Evolutionary conservation across 2,888 invertebrate species (phyloP).

Genomic region (Drosophila ustulata): DNA sequence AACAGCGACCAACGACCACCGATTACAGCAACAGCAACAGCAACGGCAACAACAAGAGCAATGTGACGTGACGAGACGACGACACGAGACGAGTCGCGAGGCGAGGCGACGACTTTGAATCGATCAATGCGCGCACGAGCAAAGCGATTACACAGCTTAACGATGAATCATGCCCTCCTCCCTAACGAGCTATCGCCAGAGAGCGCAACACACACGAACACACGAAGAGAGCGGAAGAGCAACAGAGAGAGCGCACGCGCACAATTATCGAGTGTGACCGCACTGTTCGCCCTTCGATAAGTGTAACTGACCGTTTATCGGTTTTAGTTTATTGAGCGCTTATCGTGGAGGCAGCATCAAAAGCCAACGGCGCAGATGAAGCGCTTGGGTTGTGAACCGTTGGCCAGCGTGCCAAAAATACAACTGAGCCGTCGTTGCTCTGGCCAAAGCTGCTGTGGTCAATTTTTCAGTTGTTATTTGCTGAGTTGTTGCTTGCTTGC

Average conservation of each 20-base stretch:
- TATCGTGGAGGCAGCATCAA: conserved; percentile 18
- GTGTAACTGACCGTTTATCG: conserved; percentile 40
- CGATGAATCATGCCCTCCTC: conserved; percentile 59
- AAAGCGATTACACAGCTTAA: conserved; percentile 73
- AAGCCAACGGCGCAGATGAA: conserved; percentile 57
- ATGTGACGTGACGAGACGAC: conserved; percentile 23
- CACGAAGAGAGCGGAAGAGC: not conserved
- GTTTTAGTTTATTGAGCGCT: conserved; percentile 25
- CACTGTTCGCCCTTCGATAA: conserved; percentile 21
- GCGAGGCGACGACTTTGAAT: conserved; percentile 31
- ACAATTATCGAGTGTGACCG: conserved; percentile 19
- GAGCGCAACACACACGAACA: not conserved
- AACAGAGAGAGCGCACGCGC: conserved; percentile 13
- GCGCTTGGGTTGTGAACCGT: conserved; percentile 69
- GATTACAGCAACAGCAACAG: conserved; percentile 24
- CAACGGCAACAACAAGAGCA: conserved; percentile 26
- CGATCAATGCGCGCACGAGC: conserved; percentile 79
- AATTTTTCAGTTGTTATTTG: conserved; percentile 37
- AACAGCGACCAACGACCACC: conserved; percentile 13
- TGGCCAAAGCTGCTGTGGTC: conserved; percentile 42
- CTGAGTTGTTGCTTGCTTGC: conserved; percentile 39
- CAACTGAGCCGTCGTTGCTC: conserved; percentile 56
- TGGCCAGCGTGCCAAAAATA: conserved; percentile 77
- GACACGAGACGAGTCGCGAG: conserved; percentile 15
- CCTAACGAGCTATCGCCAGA: conserved; percentile 41